phyloP scores from a whole-genome alignment of 92 coral and sea anemone species.

The Anthopleura xanthogrammica region DNA sequence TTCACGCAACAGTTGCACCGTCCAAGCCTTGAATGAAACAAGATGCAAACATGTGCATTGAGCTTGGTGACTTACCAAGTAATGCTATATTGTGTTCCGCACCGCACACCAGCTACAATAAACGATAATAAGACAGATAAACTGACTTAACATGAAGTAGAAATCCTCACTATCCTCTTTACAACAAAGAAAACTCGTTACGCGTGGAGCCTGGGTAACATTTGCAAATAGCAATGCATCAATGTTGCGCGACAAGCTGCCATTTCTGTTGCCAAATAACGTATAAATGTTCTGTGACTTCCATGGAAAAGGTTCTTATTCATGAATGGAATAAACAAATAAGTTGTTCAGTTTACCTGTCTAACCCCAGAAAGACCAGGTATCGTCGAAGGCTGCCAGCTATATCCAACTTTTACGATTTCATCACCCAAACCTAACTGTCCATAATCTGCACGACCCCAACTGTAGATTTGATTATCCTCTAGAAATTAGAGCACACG shows the following conservation, averaged over 20 bases:
- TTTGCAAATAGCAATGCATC: too few relatives aligned
- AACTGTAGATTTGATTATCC: conserved; percentile 35
- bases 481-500: conserved; percentile 21
- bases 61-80: conserved; percentile 39
- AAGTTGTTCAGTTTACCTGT: conserved; percentile 39
- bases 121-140: not conserved
- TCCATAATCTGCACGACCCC: conserved; percentile 93
- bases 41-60: too few relatives aligned
- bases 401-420: conserved; percentile 38
- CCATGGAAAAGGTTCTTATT: not conserved
- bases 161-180: not conserved
- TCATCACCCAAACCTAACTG: conserved; percentile 74
- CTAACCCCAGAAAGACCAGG: conserved; percentile 27
- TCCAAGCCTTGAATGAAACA: too few relatives aligned
- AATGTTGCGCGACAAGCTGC: too few relatives aligned
- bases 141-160: not conserved
- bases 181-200: not conserved
- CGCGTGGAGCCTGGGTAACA: not conserved
- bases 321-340: too few relatives aligned
- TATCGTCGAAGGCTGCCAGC: conserved; percentile 49
- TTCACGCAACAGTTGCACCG: too few relatives aligned
- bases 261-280: not conserved
- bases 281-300: too few relatives aligned
- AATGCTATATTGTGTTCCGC: conserved; percentile 80
- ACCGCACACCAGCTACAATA: conserved; percentile 61